These are phyloP conservation scores for Ridgeia piscesae DNA, from an alignment of 1,140 invertebrate species.

Conservation along the genomic window DNA sequence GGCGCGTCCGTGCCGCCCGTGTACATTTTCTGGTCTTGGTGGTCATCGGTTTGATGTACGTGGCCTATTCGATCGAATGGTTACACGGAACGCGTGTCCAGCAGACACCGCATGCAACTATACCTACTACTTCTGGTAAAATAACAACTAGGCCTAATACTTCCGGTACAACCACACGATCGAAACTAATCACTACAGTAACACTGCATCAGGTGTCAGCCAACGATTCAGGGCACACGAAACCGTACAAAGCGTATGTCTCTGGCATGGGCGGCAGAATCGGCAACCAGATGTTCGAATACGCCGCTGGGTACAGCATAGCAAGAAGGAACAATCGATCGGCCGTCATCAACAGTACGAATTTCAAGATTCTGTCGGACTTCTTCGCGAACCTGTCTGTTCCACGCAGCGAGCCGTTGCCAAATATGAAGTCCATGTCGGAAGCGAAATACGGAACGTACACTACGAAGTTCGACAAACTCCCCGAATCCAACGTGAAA, in stretches of 20 bases:
- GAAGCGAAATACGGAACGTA: not conserved
- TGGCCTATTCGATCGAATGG: too few species aligned
- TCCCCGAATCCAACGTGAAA: not conserved
- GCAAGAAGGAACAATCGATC: not conserved
- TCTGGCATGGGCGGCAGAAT: not conserved
- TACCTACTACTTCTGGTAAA: too few species aligned
- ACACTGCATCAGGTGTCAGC: too few species aligned
- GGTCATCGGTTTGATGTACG: too few species aligned
- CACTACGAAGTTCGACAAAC: not conserved
- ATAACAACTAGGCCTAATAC: too few species aligned
- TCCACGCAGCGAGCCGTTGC: not conserved
- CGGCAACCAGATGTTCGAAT: conserved; percentile 27
- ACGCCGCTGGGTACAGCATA: conserved; percentile 19
- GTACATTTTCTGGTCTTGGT: too few species aligned
- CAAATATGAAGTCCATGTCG: not conserved
- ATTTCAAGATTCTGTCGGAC: too few species aligned
- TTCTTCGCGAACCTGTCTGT: not conserved
- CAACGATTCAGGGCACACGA: not conserved
- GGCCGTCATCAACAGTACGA: not conserved
- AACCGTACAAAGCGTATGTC: not conserved
- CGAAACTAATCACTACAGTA: too few species aligned
- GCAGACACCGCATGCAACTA: too few species aligned
- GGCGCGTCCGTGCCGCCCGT: too few species aligned
- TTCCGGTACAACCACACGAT: too few species aligned
- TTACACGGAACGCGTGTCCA: too few species aligned